phyloP scores from a whole-genome alignment of 2,113 vertebrate species.

The Cavia porcellus region DNA sequence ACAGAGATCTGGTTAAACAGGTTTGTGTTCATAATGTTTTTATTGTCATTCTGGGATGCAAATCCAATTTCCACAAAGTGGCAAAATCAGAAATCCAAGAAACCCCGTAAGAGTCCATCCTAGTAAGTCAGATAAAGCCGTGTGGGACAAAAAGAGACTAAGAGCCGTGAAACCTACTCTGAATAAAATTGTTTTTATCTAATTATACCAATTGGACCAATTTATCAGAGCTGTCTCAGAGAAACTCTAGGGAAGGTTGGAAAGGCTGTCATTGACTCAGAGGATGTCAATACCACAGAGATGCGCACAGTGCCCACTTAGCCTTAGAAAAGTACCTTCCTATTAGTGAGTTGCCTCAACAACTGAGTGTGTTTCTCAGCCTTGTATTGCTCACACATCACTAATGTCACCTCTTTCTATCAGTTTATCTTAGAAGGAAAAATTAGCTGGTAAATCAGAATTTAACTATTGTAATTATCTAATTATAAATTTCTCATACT shows the following conservation, averaged over 20 bases:
- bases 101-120: not conserved
- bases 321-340: not conserved
- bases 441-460: constrained; percentile 56
- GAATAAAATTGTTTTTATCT: constrained; percentile 58
- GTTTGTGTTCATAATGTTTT: constrained; percentile 48
- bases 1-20: constrained; percentile 48
- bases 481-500: not conserved
- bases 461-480: not conserved
- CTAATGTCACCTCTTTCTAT: not conserved
- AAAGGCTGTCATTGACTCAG: not conserved
- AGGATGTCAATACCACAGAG: not conserved
- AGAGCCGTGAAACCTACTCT: not conserved
- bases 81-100: constrained; percentile 66
- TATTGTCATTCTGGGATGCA: constrained; percentile 60
- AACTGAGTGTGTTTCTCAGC: not conserved
- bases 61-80: constrained; percentile 60
- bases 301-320: not conserved
- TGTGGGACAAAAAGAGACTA: not conserved
- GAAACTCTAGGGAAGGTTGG: not conserved
- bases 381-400: not conserved
- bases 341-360: not conserved
- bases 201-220: constrained; percentile 7
- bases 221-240: not conserved
- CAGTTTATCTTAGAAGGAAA: constrained; percentile 12
- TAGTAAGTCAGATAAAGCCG: constrained; percentile 37